Evolutionary conservation across 2,113 vertebrate species (phyloP).

Genomic region (Oncorhynchus mykiss): DNA sequence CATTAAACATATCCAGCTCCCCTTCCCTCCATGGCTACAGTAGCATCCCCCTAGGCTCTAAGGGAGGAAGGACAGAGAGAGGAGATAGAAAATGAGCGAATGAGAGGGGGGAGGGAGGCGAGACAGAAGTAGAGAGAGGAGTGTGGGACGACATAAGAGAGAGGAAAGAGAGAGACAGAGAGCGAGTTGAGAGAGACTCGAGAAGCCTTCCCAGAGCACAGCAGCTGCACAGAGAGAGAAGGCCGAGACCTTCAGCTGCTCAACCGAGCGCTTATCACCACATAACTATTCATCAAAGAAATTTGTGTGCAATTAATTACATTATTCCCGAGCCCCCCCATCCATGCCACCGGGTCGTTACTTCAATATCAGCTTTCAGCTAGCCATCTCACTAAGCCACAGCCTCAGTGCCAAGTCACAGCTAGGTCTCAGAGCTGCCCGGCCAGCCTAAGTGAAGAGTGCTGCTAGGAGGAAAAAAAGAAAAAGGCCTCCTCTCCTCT

Average conservation of each 20-base stretch:
- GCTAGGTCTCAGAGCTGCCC: slow-evolving; percentile 81
- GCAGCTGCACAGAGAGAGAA: slow-evolving; percentile 48
- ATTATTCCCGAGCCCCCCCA: slow-evolving; percentile 85
- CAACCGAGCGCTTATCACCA: slow-evolving; percentile 87
- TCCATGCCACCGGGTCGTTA: slow-evolving; percentile 80
- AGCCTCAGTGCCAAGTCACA: slow-evolving; percentile 88
- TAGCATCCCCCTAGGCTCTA: neutral
- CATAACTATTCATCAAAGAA: slow-evolving; percentile 95
- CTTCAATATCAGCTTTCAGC: slow-evolving; percentile 88
- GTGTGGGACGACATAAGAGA: neutral
- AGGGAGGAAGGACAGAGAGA: neutral
- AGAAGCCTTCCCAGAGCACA: slow-evolving; percentile 42
- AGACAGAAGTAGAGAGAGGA: neutral
- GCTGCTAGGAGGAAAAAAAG: slow-evolving; percentile 10
- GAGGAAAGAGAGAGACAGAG: neutral
- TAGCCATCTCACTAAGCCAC: slow-evolving; percentile 79
- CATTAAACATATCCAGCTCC: slow-evolving; percentile 54
- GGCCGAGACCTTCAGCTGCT: slow-evolving; percentile 81
- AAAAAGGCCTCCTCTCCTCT: slow-evolving; percentile 69
- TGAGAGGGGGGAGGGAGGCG: neutral
- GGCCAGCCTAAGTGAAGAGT: slow-evolving; percentile 86
- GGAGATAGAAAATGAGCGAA: neutral
- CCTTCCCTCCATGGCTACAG: neutral
- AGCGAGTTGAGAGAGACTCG: slow-evolving; percentile 7
- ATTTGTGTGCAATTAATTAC: slow-evolving; percentile 97